Base-by-base conservation (phyloP, 2,888 invertebrate species). In the Hoplodrina blanda region DNA sequence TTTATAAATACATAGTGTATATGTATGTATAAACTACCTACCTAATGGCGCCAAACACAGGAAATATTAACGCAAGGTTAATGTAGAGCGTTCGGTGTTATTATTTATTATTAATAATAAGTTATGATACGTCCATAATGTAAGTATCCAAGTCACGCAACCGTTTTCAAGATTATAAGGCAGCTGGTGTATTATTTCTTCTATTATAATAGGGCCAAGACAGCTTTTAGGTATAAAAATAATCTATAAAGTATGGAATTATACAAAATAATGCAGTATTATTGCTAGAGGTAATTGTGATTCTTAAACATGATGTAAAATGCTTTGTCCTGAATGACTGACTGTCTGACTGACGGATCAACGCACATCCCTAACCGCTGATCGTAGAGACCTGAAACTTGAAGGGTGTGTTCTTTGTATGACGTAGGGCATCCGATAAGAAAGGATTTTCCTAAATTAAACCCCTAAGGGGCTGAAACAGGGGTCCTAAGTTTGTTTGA, bases 101-200 rank as follows among this genome's bases (percentile, higher is more conserved):
- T 53, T 78, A 79, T 74, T 73, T 65, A 74, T 57, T 54, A 55
- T 57, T 69, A 60, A 78, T 74, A 62, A 75, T 66, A 66, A 41
- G 33, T 69, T 69, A 59, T 37, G 64, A 65, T 69, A 60, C 59
- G 30, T 79, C 62, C 50, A 49, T 78, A 77, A 61, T 82, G 79
- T 85, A 89, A 89, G 85, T 84, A 83, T 79, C 37, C 50, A 67
- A 82, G 82, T 80, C 88, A 89, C 85, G 90, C 89, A 87, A 90
- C 76, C 68, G 69, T 76, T 79, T 77, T 67, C 61, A 79, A 72
- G 64, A 81, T 82, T 81, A 80, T 80, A 71, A 71, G 82, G 66
- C 88, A 87, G 81, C 80, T 88, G 88, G 78, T 79, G 64, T 81
- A 17, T 41, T 25, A 25, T 13, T 15, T 4, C 15, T 44, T 64